phyloP scores from a whole-genome alignment of 2,797 vertebrate species.

The Oreonectes daqikongensis region DNA sequence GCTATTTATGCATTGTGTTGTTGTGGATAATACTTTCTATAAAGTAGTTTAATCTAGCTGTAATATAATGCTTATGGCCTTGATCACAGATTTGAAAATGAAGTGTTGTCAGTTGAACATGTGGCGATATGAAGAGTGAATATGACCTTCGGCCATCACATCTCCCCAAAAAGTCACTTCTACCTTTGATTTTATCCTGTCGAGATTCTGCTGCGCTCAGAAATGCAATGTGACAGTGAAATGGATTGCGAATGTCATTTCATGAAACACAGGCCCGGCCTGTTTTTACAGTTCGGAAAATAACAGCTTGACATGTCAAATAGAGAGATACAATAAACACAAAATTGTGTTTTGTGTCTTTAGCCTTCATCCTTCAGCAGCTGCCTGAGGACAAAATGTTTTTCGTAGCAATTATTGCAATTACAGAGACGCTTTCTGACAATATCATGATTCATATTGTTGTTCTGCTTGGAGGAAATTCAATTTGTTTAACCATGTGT shows the following conservation, averaged over 20 bases:
- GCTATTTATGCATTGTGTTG: no score
- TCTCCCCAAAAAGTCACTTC: background rate
- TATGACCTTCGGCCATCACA: background rate
- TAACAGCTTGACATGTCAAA: background rate
- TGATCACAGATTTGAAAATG: background rate
- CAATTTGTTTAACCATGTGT: no score
- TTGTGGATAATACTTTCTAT: no score
- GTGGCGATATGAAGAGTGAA: background rate
- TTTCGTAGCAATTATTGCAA: background rate
- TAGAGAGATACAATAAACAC: background rate
- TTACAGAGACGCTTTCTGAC: background rate
- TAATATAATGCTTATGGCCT: background rate
- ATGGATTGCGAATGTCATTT: background rate
- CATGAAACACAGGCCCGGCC: background rate
- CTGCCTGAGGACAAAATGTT: background rate
- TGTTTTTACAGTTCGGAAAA: slow-evolving; percentile 8
- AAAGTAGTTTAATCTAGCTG: background rate
- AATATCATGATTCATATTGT: background rate
- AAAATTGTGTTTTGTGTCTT: slow-evolving; percentile 6
- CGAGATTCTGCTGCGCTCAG: background rate
- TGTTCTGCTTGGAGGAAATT: background rate
- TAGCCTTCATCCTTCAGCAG: background rate
- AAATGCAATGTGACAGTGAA: background rate
- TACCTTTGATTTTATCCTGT: background rate
- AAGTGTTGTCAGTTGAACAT: background rate